Evolutionary conservation across 2,797 vertebrate species (phyloP).

Genomic region (Eulemur rubriventer): DNA sequence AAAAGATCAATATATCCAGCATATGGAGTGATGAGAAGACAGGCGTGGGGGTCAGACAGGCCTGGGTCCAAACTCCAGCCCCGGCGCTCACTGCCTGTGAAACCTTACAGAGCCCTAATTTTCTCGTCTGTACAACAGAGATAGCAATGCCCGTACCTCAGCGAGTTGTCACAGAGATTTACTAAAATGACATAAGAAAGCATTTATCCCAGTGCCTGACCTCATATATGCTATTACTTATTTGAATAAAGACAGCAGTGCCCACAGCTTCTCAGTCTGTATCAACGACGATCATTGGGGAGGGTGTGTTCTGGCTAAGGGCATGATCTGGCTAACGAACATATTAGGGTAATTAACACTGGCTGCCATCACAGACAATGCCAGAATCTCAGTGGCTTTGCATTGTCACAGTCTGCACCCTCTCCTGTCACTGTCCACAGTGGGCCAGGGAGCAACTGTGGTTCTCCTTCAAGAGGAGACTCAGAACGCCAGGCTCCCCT

Average conservation of each 20-base stretch:
- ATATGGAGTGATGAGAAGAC: rapidly evolving
- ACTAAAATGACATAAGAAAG: background rate
- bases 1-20: rapidly evolving
- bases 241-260: background rate
- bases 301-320: background rate
- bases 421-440: background rate
- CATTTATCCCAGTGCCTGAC: background rate
- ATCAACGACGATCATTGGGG: background rate
- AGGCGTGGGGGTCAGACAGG: too few relatives aligned
- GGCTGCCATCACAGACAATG: rapidly evolving
- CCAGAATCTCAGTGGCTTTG: background rate
- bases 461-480: background rate
- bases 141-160: rapidly evolving
- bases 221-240: background rate
- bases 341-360: background rate
- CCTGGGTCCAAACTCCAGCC: background rate
- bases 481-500: background rate
- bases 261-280: background rate
- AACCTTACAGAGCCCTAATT: background rate
- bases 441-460: background rate
- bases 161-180: background rate
- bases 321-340: background rate
- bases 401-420: background rate
- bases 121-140: rapidly evolving
- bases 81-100: background rate